These are phyloP conservation scores for Lithophane ornitopus DNA, from an alignment of 2,888 invertebrate species.

Conservation along the genomic window DNA sequence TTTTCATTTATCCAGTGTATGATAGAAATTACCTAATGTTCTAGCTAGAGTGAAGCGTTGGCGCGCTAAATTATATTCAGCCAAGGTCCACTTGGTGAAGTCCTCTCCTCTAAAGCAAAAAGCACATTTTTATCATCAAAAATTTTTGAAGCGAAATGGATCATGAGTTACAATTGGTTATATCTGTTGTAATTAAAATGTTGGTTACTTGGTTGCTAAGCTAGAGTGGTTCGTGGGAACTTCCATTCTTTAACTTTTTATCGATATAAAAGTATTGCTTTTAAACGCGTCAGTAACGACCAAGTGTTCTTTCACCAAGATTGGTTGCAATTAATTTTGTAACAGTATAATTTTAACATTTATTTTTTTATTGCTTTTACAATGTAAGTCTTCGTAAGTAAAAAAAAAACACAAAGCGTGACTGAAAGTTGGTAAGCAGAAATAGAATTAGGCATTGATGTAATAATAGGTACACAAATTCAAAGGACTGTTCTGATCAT, in stretches of 20 bases:
- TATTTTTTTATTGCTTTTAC: not conserved
- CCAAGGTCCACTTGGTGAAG: not conserved
- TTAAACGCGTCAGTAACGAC: conserved; percentile 20
- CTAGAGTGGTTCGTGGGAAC: conserved; percentile 49
- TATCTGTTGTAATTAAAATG: conserved; percentile 20
- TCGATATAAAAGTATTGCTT: conserved; percentile 14
- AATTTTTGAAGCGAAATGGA: not conserved
- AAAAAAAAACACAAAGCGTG: not conserved
- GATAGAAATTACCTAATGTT: not conserved
- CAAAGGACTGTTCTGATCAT: not conserved
- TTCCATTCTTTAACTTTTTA: conserved; percentile 32
- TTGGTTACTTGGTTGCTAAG: conserved; percentile 27
- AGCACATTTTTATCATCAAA: not conserved
- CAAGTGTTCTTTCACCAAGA: conserved; percentile 23
- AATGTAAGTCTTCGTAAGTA: no score
- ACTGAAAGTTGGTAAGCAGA: not conserved
- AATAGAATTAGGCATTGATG: not conserved
- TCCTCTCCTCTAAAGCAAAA: not conserved
- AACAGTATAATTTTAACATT: not conserved
- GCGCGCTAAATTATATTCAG: no score
- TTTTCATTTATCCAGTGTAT: not conserved
- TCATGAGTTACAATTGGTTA: not conserved
- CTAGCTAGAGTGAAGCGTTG: not conserved
- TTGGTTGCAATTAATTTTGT: conserved; percentile 28
- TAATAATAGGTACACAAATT: no score